Percentiles rank a stretch among this genome's conserved stretches.
Evolutionary conservation across 2,797 vertebrate genomes (phyloP).

Genomic region (Tenualosa ilisha): DNA sequence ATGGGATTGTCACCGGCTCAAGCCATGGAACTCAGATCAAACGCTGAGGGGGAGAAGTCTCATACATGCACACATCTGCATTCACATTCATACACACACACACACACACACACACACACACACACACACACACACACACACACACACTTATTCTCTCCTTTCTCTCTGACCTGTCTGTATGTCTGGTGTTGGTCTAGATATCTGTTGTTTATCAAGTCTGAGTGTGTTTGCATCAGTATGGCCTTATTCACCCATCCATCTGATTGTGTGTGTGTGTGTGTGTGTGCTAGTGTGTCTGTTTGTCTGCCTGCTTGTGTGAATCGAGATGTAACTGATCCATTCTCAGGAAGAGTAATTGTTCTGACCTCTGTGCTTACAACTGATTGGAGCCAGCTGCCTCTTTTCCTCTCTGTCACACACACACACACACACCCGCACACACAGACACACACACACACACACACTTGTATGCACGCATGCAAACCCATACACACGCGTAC

Average conservation of each 20-base stretch:
- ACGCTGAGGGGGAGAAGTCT: slow-evolving; percentile 15
- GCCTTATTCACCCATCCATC: background rate
- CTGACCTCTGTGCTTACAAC: slow-evolving; percentile 43
- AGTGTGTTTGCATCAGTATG: background rate
- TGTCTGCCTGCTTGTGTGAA: background rate
- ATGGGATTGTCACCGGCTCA: background rate
- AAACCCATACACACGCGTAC: too few relatives aligned
- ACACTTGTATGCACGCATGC: background rate
- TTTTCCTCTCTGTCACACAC: background rate
- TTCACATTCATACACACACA: background rate
- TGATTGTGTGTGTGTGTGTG: background rate
- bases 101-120: slow-evolving; percentile 11
- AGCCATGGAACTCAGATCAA: background rate
- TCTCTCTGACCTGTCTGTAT: background rate
- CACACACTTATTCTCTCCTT: background rate
- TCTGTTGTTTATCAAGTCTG: background rate
- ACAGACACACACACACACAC: background rate
- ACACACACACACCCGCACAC: background rate
- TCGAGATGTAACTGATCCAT: slow-evolving; percentile 33
- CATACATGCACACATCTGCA: background rate
- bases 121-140: slow-evolving; percentile 2
- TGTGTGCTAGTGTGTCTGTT: background rate
- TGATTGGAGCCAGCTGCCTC: slow-evolving; percentile 43
- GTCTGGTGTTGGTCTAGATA: background rate
- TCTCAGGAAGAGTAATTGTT: slow-evolving; percentile 45